Evolutionary conservation across 1,140 invertebrate genomes (phyloP).

Genomic region (Mactra quadrangularis): DNA sequence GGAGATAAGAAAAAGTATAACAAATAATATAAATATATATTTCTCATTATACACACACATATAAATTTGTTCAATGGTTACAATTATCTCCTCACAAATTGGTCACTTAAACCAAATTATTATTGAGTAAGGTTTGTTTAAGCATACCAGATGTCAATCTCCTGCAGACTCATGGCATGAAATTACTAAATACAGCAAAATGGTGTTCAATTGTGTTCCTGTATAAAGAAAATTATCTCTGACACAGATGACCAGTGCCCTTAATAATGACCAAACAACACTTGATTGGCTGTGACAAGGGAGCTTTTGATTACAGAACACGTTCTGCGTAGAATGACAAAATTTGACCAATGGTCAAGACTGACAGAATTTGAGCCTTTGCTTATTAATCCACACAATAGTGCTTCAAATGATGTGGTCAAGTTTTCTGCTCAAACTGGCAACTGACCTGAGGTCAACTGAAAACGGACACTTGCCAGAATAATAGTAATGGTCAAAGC

Average conservation of each 20-base stretch:
- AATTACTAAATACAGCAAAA: constrained; percentile 42
- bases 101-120: too few species aligned
- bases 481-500: constrained; percentile 40
- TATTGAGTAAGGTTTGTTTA: too few species aligned
- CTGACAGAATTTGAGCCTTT: constrained; percentile 40
- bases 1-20: too few species aligned
- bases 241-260: constrained; percentile 35
- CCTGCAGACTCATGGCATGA: constrained; percentile 26
- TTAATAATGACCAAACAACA: background rate
- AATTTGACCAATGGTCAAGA: constrained; percentile 60
- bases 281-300: constrained; percentile 56
- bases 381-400: constrained; percentile 51
- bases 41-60: too few species aligned
- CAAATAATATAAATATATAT: too few species aligned
- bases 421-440: constrained; percentile 46
- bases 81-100: too few species aligned
- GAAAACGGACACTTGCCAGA: constrained; percentile 54
- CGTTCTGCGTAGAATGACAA: constrained; percentile 9
- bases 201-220: constrained; percentile 37
- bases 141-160: background rate
- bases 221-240: constrained; percentile 23
- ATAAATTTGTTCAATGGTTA: too few species aligned
- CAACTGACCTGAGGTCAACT: constrained; percentile 50
- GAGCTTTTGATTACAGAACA: constrained; percentile 33
- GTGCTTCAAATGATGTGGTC: constrained; percentile 46